Base-by-base conservation (phyloP, 2,888 invertebrate species). In the Nephrocerus scutellatus region DNA sequence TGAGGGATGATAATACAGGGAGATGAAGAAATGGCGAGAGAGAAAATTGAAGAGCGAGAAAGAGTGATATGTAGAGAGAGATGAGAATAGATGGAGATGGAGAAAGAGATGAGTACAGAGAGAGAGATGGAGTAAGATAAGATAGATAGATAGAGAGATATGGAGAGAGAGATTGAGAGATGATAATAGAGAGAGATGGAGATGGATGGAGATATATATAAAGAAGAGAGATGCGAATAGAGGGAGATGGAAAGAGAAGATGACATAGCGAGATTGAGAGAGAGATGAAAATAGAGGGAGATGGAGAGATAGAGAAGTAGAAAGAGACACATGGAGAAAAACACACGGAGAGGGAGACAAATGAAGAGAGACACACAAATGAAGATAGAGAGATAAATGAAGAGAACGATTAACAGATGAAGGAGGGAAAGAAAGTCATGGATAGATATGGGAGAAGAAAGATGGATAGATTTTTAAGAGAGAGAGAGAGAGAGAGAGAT, bases 181-280 rank as follows among this genome's bases (percentile, higher is more conserved):
- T 24, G 13, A 24, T 24, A 24, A 12, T 24, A 24, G 13, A 12
- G 6, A 12, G 19, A 25, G 31, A 30, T 39, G 24, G 39, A 18
- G 28, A 13, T 31, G 24, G 3, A 13, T 23, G 31, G 25, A 12
- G 20, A 21, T 21, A 28, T 44, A 35, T 37, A 28, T n/a, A 34
- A 24, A 38, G 33, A 36, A 36, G 22, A 21, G 20, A 22, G 6
- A 16, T 23, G 16, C 20, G 21, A 25, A 23, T 10, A 14, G 18
- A 44, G 32, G 41, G 40, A 43, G 38, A 41, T 35, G n/a, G n/a
- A n/a, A n/a, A 35, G 20, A 34, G 37, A 32, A n/a, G n/a, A n/a
- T 41, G 38, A 39, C 40, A 46, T 36, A 29, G 26, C 29, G 36
- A 13, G 24, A 33, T 36, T 30, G 32, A 24, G n/a, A n/a, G n/a